phyloP scores from a whole-genome alignment of 2,113 vertebrate genomes.

The Sminthopsis crassicaudata region DNA sequence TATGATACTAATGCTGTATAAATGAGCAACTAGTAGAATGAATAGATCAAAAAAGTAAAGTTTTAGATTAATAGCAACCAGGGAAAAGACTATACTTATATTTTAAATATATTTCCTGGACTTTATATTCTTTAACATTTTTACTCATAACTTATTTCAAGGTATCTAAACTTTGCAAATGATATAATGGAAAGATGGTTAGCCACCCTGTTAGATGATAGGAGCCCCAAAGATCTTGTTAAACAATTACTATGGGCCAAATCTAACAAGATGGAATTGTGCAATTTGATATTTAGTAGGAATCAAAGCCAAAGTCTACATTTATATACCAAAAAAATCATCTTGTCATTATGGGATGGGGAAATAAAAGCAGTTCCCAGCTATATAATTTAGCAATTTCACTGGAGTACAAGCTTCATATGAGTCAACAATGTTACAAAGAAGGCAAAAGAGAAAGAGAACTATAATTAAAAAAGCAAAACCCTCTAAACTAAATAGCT shows the following conservation, averaged over 20 bases:
- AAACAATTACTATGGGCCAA: not conserved
- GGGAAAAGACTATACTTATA: not conserved
- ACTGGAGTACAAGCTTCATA: not conserved
- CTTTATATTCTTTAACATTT: not conserved
- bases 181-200: not conserved
- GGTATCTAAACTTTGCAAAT: not conserved
- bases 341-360: not conserved
- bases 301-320: not conserved
- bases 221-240: not conserved
- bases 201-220: not conserved
- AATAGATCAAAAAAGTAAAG: not conserved
- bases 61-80: not conserved
- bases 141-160: not conserved
- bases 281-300: not conserved
- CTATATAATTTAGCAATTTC: not conserved
- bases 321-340: not conserved
- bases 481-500: not conserved
- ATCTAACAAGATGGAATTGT: not conserved
- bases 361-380: not conserved
- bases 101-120: not conserved
- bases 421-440: not conserved
- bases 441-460: not conserved
- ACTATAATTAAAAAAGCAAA: not conserved
- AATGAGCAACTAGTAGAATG: not conserved
- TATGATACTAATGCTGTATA: not conserved